These are phyloP conservation scores for Heterochromis multidens DNA, from an alignment of 2,113 vertebrate genomes.

Conservation along the genomic window DNA sequence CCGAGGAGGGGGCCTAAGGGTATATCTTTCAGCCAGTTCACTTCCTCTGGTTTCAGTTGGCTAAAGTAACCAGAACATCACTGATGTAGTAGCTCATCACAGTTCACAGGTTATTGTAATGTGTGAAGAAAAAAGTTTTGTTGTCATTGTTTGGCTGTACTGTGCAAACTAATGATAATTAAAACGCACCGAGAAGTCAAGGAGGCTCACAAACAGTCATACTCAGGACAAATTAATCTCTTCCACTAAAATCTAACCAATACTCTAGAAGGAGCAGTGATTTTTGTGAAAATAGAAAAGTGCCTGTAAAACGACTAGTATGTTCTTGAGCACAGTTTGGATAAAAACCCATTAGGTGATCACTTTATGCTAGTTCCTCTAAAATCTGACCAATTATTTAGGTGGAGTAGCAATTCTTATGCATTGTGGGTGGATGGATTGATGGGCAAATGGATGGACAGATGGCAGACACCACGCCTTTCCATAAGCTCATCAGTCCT, in stretches of 20 bases:
- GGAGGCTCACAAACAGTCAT: background rate
- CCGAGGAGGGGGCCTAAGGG: no score
- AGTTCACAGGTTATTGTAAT: background rate
- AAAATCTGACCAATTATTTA: background rate
- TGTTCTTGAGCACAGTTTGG: background rate
- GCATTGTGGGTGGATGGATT: background rate
- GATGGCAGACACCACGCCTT: no score
- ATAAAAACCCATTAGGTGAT: background rate
- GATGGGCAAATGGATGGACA: background rate
- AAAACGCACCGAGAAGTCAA: background rate
- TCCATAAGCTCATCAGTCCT: background rate
- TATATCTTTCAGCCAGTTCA: no score
- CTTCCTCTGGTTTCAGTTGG: background rate
- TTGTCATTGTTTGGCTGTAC: background rate
- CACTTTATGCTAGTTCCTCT: background rate
- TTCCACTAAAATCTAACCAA: background rate
- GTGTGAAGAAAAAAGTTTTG: background rate
- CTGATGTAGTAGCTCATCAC: background rate
- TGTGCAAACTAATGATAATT: background rate
- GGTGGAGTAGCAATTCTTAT: background rate
- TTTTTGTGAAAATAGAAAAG: background rate
- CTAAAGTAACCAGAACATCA: background rate
- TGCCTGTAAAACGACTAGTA: background rate
- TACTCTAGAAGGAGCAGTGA: background rate
- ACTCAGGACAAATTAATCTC: background rate